Conservation (phyloP, 1,140 invertebrate genomes). For the Drosophila punjabiensis region DNA sequence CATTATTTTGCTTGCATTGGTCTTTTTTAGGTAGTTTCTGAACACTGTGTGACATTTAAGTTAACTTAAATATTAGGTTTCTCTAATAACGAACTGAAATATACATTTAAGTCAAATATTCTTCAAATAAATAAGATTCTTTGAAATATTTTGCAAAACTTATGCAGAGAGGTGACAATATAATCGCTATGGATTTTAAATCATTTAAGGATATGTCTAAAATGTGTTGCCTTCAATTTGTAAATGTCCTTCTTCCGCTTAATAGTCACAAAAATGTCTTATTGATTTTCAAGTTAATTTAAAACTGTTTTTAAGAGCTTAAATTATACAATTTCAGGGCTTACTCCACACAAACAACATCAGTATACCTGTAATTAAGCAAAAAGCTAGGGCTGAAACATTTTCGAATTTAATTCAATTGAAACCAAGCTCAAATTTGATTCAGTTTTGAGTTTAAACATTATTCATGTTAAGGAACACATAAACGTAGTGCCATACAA, state of each 20-base stretch:
- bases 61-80: no score
- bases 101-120: background rate
- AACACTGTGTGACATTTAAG: no score
- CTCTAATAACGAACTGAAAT: background rate
- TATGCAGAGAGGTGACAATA: no score
- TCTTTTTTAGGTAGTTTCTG: no score
- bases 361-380: no score
- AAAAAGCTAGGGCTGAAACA: no score
- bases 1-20: background rate
- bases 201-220: background rate
- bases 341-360: no score
- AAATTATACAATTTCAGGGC: no score
- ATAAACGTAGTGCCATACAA: background rate
- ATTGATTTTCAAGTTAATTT: no score
- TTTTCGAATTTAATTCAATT: background rate
- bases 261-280: background rate
- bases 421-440: background rate
- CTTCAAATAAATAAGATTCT: background rate
- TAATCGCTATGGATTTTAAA: background rate
- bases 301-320: no score
- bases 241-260: background rate
- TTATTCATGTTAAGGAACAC: background rate
- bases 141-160: background rate
- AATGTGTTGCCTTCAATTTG: background rate
- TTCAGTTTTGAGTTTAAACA: background rate